Percentiles rank a stretch among this genome's conserved stretches.
These are phyloP conservation scores for Echinometra lucunter DNA, from an alignment of 53 echinoderm and acorn worm genomes.

Conservation along the genomic window DNA sequence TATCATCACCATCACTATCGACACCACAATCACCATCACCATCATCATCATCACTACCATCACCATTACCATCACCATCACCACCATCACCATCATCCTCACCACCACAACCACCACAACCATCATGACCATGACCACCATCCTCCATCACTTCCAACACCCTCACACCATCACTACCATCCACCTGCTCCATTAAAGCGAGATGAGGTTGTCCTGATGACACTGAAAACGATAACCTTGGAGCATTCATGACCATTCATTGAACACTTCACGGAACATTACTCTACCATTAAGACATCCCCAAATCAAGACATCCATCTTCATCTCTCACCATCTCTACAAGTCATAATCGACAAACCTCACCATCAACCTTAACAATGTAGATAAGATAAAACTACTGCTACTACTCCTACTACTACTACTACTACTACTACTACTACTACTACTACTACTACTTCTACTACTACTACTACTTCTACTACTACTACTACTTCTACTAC, in stretches of 20 bases:
- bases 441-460: too few species aligned
- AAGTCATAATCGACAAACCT: background rate
- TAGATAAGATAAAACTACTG: background rate
- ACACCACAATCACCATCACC: too few species aligned
- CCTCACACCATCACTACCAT: background rate
- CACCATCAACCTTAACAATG: background rate
- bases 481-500: too few species aligned
- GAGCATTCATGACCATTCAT: background rate
- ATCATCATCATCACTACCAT: background rate
- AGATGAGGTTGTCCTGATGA: background rate
- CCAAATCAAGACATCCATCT: background rate
- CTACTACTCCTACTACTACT: too few species aligned
- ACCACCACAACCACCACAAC: background rate
- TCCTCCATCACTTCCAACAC: too few species aligned
- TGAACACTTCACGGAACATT: background rate
- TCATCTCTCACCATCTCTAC: background rate
- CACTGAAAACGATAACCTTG: background rate
- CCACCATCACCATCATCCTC: conserved; percentile 15
- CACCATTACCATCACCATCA: conserved; percentile 4
- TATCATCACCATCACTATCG: background rate
- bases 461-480: too few species aligned
- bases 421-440: too few species aligned
- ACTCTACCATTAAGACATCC: background rate
- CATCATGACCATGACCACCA: too few species aligned
- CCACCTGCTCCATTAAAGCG: background rate